These are phyloP conservation scores for Caenorhabditis sulstoni DNA, from an alignment of 2,888 invertebrate genomes.

Conservation along the genomic window DNA sequence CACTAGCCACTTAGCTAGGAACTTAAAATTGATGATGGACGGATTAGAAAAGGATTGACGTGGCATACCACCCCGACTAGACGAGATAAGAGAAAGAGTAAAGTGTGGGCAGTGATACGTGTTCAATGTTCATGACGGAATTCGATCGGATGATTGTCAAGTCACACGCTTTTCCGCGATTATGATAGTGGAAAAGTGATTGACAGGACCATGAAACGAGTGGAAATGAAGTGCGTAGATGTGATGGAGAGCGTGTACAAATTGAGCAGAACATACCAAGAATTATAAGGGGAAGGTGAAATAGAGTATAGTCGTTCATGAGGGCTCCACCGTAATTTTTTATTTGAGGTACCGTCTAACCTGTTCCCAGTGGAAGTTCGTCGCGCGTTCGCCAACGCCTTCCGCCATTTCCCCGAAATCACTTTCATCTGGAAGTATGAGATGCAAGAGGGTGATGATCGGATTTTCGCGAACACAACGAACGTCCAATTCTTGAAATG, in stretches of 20 bases:
- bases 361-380: constrained; percentile 52
- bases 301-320: no score
- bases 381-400: constrained; percentile 58
- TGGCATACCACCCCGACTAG: not conserved
- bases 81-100: not conserved
- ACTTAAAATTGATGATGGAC: not conserved
- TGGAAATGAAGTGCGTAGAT: no score
- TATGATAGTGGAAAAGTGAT: no score
- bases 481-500: constrained; percentile 66
- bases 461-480: constrained; percentile 57
- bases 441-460: constrained; percentile 29
- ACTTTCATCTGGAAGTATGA: constrained; percentile 72
- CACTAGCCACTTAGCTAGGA: no score
- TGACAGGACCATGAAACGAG: no score
- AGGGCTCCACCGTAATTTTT: no score
- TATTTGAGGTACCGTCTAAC: constrained; percentile 32
- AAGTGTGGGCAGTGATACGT: not conserved
- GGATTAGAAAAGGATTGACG: not conserved
- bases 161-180: not conserved
- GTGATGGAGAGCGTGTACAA: no score
- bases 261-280: no score
- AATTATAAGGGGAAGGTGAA: no score
- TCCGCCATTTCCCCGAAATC: constrained; percentile 67
- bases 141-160: no score
- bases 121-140: no score